Percentiles rank a stretch among this genome's conserved stretches.
Evolutionary conservation across 2,113 vertebrate genomes (phyloP).

Genomic region (Crotalus horridus): DNA sequence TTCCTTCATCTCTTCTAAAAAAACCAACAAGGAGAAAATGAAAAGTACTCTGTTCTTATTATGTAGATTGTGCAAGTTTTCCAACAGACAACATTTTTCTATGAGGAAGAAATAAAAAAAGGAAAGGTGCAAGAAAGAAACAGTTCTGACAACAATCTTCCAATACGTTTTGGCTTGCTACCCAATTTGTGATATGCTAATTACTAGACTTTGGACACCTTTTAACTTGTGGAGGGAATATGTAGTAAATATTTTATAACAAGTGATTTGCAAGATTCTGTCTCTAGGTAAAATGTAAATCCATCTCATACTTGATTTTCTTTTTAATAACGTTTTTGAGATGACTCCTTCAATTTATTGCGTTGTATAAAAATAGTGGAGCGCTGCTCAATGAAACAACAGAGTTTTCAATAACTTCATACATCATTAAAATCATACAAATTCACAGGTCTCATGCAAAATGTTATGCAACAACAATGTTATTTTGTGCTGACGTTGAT

Average conservation of each 20-base stretch:
- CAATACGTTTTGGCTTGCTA: background rate
- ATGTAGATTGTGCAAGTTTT: background rate
- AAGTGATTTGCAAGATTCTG: constrained; percentile 72
- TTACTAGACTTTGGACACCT: background rate
- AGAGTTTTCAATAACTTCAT: constrained; percentile 76
- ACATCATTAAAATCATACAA: constrained; percentile 79
- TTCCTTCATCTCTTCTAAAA: background rate
- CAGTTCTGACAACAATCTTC: background rate
- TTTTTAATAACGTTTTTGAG: constrained; percentile 61
- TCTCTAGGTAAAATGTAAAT: constrained; percentile 79
- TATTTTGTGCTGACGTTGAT: constrained; percentile 85
- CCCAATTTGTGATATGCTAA: background rate
- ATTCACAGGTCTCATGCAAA: constrained; percentile 89
- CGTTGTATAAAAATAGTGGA: constrained; percentile 68
- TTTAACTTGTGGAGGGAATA: background rate
- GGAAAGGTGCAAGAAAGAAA: background rate
- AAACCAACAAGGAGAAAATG: background rate
- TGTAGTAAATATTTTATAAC: background rate
- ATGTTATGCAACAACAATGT: constrained; percentile 82
- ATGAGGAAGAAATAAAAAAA: background rate
- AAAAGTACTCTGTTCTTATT: background rate
- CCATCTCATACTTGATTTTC: constrained; percentile 65
- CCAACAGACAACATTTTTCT: background rate
- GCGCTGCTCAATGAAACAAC: constrained; percentile 75
- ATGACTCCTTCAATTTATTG: constrained; percentile 53